Evolutionary conservation across 2,888 invertebrate genomes (phyloP), one percentile per base, ranked within the genome.

Genomic region (Eledona agricola): DNA sequence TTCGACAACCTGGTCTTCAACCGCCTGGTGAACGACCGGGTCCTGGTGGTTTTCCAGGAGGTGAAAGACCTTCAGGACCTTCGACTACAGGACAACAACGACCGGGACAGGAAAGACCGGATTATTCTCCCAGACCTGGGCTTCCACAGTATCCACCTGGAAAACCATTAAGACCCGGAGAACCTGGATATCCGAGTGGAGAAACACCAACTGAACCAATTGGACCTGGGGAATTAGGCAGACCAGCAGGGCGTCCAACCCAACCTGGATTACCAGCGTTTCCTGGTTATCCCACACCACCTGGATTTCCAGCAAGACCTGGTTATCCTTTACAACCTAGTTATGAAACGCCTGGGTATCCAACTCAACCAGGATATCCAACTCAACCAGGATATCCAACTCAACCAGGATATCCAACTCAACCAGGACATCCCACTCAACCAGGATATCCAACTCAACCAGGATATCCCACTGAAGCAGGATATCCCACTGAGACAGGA

Each of bases 1-100:
- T 53, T 4, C 34, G 62, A n/a, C 54, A 62, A 10, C 55, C 62
- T 26, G 61, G 66, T 20, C 54, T 51, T 26, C n/a, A 9, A 17
- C 4, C 11, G 11, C 42, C 42, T 12, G 38, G 38, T n/a, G 7
- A 7, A 1, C 20, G 11, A 2, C 11, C 6, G n/a, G 37, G 19
- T 26, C 55, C 51, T 7, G 46, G 42, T 16, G 38, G 37, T 23
- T 29, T 15, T 38, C 29, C 51, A 5, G 51, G 51, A 23, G 31
- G 35, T 22, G 52, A 51, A 19, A 29, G 16, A 26, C 12, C 16
- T 16, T 16, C n/a, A 31, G 46, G 65, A 45, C 58, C 51, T 31
- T 11, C n/a, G n/a, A n/a, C n/a, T n/a, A n/a, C n/a, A n/a, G n/a
- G n/a, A n/a, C n/a, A n/a, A n/a, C n/a, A n/a, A n/a, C n/a, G n/a